These are phyloP conservation scores for Atherinomorus stipes DNA, from an alignment of 2,113 vertebrate genomes.

Conservation along the genomic window DNA sequence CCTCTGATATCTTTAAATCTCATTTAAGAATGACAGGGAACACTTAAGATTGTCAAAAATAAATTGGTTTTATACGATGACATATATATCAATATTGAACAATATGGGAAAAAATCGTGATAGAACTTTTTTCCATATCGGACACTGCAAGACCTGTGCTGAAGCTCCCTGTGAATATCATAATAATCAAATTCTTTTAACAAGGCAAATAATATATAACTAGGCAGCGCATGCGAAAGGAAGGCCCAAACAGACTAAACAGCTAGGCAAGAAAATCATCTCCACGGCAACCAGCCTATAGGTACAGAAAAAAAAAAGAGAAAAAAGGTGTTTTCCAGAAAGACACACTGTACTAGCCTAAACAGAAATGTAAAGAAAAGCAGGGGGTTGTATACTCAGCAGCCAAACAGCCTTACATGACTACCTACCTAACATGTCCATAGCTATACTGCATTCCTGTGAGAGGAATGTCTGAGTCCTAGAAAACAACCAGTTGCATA, in stretches of 20 bases:
- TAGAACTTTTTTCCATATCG: too few species aligned
- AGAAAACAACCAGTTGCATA: slow-evolving; percentile 72
- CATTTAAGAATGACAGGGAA: too few species aligned
- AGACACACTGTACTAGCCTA: neutral
- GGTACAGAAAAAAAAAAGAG: slow-evolving; percentile 1
- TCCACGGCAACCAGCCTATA: slow-evolving; percentile 39
- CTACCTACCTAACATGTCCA: slow-evolving; percentile 47
- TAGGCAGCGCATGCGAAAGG: too few species aligned
- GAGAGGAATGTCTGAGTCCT: slow-evolving; percentile 62
- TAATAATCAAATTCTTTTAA: too few species aligned
- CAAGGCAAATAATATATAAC: too few species aligned
- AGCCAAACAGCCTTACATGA: slow-evolving; percentile 13
- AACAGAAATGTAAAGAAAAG: slow-evolving; percentile 4
- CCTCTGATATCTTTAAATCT: too few species aligned
- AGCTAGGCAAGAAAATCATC: slow-evolving; percentile 26
- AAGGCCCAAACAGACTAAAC: neutral
- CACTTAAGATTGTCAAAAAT: too few species aligned
- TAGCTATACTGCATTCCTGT: slow-evolving; percentile 53
- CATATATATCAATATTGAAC: too few species aligned
- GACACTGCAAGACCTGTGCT: too few species aligned
- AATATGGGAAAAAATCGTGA: too few species aligned
- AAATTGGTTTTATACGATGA: too few species aligned
- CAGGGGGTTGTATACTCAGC: neutral
- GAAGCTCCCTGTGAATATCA: too few species aligned
- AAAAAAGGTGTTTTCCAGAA: slow-evolving; percentile 11